Evolutionary conservation across 2,113 vertebrate genomes (phyloP), one percentile per base, ranked within the genome.

Genomic region (Cyprinodon variegatus): DNA sequence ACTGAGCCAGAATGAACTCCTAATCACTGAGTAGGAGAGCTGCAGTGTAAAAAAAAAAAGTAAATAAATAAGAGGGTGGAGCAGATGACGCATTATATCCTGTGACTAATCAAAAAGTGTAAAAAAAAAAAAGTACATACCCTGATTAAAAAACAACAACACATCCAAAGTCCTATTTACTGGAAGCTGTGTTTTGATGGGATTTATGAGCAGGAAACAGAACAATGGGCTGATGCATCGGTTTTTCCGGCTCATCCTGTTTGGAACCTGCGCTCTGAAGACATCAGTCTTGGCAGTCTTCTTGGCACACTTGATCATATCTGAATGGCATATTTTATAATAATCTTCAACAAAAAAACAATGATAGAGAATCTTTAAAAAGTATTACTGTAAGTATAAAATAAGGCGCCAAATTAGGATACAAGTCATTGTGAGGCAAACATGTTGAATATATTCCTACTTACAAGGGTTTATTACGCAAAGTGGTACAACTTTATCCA

Each of bases 11-110:
- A 29, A 29, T 41, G 5, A 9, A 4, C 9, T 41, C 41, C 4
- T 3, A 41, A 9, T 41, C 17, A 57, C 71, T 85, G 78, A 85
- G 76, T 86, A 71, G 83, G 63, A 70, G 74, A 61, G 50, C 20
- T 63, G 75, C 48, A 72, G 45, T 39, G 78, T 68, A 48, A 37
- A 61, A 70, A 20, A 20, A 50, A 15, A 15, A 17, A 50, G 4
- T 4, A 48, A 46, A 46, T 3, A 3, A 50, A 17, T 64, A 81
- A 7, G 13, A 17, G 0, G 50, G 46, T 61, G 74, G 73, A 64
- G 80, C 76, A 46, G 76, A 79, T 86, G 79, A 76, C 60, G 50
- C 62, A n/a, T 61, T 50, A 41, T 43, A 60, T 53, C 46, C 64
- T 13, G 20, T 61, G 46, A 81, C 72, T 72, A 50, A n/a, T 11